Evolutionary conservation across 23 tunicate genomes (phyloP), one percentile per base, ranked within the genome.

Genomic region (Ciona savignyi): DNA sequence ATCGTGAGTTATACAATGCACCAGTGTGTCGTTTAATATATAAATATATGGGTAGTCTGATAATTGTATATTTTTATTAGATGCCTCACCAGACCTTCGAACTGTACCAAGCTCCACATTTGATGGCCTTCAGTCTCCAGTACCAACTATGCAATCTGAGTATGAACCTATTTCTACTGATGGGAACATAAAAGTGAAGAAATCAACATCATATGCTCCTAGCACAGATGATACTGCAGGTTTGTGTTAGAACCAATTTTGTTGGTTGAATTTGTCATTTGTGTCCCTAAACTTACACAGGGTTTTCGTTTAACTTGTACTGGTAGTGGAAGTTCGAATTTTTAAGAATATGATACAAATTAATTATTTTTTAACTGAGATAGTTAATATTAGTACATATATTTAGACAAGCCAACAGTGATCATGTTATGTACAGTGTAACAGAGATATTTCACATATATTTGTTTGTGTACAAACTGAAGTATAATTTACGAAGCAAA

Each of bases 111-210:
- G 70, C 25, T 63, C 73, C 4, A 68, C 28, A 11, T 72, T 35
- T 0, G 82, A 82, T 88, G 96, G 85, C 23, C 20, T 73, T 29
- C 77, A 62, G 28, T 88, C 96, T 22, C 96, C 96, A 9, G 96
- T 88, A 1, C 96, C 96, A n/a, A 88, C 96, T 4, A 81, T 88
- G 87, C 86, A 81, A 22, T 87, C 95, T 22, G 95, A 81, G 15
- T 87, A 80, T 49, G 82, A 76, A 15, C 86, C 95, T 3, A 62
- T 35, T 1, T 34, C 27, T 29, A 66, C 11, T 42, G 11, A 9
- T 6, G 56, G 56, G 15, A 42, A 42, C 9, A 9, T 9, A 42
- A 42, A 42, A 42, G 15, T 42, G 11, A 42, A 15, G 56, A 42
- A 42, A 15, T 6, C 56, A 6, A 15, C 56, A 15, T 42, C 56